phyloP scores from a whole-genome alignment of 2,113 vertebrate genomes.

The Dolichotis patagonum region DNA sequence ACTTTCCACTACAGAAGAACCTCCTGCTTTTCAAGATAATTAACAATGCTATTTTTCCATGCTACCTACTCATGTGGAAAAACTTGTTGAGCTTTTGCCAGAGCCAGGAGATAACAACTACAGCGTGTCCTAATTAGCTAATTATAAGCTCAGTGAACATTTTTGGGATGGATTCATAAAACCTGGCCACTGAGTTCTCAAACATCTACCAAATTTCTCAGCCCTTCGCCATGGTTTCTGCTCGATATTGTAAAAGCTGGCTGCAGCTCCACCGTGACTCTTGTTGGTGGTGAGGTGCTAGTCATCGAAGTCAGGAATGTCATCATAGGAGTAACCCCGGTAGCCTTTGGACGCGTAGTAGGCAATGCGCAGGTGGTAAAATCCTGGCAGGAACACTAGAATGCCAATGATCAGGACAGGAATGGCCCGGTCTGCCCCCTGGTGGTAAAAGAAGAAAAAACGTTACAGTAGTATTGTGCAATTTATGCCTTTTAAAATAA shows the following conservation, averaged over 20 bases:
- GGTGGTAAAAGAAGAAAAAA: conserved; percentile 71
- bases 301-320: conserved; percentile 98
- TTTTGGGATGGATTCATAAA: conserved; percentile 44
- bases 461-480: background rate
- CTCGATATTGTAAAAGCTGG: background rate
- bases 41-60: background rate
- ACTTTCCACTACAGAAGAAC: background rate
- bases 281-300: conserved; percentile 77
- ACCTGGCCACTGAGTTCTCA: background rate
- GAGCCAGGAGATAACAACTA: conserved; percentile 39
- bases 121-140: conserved; percentile 59
- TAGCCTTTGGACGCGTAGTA: conserved; percentile 97
- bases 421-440: conserved; percentile 94
- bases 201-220: conserved; percentile 27
- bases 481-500: background rate
- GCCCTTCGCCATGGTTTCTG: background rate
- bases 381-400: conserved; percentile 96
- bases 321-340: conserved; percentile 97
- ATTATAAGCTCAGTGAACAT: conserved; percentile 47
- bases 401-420: conserved; percentile 97
- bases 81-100: conserved; percentile 45
- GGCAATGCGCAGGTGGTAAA: conserved; percentile 97
- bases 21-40: background rate
- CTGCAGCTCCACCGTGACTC: conserved; percentile 16
- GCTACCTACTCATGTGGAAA: conserved; percentile 20